phyloP scores from a whole-genome alignment of 2,888 invertebrate genomes.

The Lydus trimaculatus region DNA sequence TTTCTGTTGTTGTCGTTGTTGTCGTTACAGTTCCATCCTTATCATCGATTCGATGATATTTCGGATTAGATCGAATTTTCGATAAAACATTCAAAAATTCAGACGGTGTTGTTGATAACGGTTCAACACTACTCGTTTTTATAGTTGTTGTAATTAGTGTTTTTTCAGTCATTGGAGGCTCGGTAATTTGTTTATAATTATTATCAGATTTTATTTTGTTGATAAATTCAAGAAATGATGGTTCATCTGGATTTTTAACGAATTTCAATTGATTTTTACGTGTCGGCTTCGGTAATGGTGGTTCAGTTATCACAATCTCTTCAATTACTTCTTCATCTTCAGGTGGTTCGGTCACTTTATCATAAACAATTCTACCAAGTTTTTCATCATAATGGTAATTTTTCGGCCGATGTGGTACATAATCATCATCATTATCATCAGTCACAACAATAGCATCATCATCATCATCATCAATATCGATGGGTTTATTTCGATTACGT shows the following conservation, averaged over 20 bases:
- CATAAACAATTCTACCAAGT: constrained; percentile 55
- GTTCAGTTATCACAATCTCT: constrained; percentile 42
- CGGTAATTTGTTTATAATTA: constrained; percentile 52
- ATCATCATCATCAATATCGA: constrained; percentile 38
- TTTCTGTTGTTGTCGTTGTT: constrained; percentile 39
- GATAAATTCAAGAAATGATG: constrained; percentile 54
- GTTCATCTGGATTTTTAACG: constrained; percentile 38
- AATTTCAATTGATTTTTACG: constrained; percentile 39
- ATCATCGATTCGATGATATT: constrained; percentile 53
- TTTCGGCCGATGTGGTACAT: constrained; percentile 55
- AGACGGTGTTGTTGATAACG: constrained; percentile 48
- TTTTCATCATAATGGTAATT: constrained; percentile 58
- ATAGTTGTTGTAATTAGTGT: constrained; percentile 36
- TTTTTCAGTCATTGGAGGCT: constrained; percentile 53
- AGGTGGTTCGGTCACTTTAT: constrained; percentile 36
- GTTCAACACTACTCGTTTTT: constrained; percentile 39
- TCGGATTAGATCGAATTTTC: constrained; percentile 46
- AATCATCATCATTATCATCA: constrained; percentile 52
- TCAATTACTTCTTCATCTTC: constrained; percentile 40
- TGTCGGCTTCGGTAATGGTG: constrained; percentile 39
- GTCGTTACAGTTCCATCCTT: constrained; percentile 36
- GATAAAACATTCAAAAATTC: constrained; percentile 53
- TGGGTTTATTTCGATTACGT: constrained; percentile 41
- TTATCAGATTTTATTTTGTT: constrained; percentile 48
- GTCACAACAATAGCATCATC: constrained; percentile 25